phyloP scores from a whole-genome alignment of 2,113 vertebrate genomes.

The Motacilla tschutschensis region DNA sequence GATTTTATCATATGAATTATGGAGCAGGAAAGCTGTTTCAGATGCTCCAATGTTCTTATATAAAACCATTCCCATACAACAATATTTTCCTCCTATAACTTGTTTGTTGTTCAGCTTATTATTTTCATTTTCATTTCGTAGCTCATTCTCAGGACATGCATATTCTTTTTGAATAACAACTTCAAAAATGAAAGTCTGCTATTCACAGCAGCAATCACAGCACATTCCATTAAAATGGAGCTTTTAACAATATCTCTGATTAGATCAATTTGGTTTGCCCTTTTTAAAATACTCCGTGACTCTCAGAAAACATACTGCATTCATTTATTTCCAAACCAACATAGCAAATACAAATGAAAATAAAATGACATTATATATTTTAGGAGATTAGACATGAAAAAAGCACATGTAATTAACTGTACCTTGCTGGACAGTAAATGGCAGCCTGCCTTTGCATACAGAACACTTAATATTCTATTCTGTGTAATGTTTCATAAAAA shows the following conservation, averaged over 20 bases:
- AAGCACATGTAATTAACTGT: background rate
- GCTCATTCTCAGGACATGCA: background rate
- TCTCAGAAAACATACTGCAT: slow-evolving; percentile 3
- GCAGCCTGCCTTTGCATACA: background rate
- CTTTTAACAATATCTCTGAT: slow-evolving; percentile 30
- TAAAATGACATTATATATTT: background rate
- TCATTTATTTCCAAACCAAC: slow-evolving; percentile 19
- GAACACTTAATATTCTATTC: background rate
- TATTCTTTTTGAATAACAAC: slow-evolving; percentile 16
- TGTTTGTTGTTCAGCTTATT: background rate
- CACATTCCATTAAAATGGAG: slow-evolving; percentile 8
- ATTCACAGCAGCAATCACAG: slow-evolving; percentile 25
- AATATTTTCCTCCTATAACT: background rate
- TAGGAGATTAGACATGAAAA: background rate
- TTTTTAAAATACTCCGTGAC: slow-evolving; percentile 23
- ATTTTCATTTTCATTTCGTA: background rate
- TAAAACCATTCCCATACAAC: background rate
- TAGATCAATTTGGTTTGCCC: slow-evolving; percentile 47
- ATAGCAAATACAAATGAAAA: slow-evolving; percentile 30
- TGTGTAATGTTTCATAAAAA: background rate
- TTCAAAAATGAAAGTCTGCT: slow-evolving; percentile 5
- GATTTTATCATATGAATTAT: background rate
- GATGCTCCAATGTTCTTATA: background rate
- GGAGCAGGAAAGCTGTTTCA: background rate
- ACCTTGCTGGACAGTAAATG: background rate